These are phyloP conservation scores for Neogale vison DNA, from an alignment of 2,113 vertebrate genomes.

Conservation along the genomic window DNA sequence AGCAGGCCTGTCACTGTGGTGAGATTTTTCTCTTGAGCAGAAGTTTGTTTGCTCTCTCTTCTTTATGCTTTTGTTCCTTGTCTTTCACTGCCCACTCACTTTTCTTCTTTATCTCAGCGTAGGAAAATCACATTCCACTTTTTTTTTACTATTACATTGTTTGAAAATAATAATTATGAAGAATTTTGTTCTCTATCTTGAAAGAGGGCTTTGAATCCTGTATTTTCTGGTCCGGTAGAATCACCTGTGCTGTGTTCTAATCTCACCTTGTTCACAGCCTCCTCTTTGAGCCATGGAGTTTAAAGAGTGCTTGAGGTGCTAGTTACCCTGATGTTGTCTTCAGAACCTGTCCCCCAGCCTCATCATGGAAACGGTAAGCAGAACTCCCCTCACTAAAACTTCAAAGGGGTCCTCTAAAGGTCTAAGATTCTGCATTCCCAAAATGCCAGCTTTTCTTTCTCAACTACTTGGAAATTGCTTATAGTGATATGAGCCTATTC, in stretches of 20 bases:
- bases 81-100: neutral
- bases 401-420: constrained; percentile 79
- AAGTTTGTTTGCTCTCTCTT: constrained; percentile 48
- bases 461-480: constrained; percentile 74
- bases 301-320: constrained; percentile 55
- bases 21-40: constrained; percentile 23
- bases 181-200: neutral
- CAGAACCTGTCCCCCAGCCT: neutral
- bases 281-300: constrained; percentile 27
- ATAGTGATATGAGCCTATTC: constrained; percentile 55
- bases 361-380: constrained; percentile 77
- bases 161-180: neutral
- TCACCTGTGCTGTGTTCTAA: neutral
- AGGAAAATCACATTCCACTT: neutral
- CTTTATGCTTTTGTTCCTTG: neutral
- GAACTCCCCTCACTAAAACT: constrained; percentile 77
- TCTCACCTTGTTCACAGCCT: neutral
- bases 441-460: constrained; percentile 48
- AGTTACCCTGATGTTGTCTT: constrained; percentile 34
- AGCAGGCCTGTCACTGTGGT: constrained; percentile 66
- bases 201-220: neutral
- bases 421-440: constrained; percentile 61
- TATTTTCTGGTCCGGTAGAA: neutral
- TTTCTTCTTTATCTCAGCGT: neutral
- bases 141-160: neutral